Base-by-base conservation (phyloP, 2,888 invertebrate species). In the Brachylomia viminalis region DNA sequence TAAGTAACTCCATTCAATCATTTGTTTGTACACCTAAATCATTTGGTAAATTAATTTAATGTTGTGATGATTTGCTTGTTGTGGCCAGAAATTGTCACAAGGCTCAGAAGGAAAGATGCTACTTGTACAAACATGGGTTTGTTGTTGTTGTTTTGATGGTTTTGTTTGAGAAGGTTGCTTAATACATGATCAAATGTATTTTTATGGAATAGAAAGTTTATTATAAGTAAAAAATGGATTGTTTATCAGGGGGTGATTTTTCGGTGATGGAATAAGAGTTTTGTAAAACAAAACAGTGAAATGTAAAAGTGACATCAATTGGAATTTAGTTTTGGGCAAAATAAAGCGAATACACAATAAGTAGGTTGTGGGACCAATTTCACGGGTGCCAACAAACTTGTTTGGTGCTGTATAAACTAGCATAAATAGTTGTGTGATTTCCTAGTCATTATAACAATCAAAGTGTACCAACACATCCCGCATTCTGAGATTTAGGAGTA, bases 1-100 rank as follows among this genome's bases (percentile, higher is more conserved):
- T 98, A 96, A 97, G 97, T 96, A 65, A 59, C 27, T 59, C 4
- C 10, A 20, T 42, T 45, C 3, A 33, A 17, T 33, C 4, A 33
- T 33, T 33, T 33, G 5, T 33, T 47, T 45, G 2, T 72, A 56
- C 45, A 33, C 8, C 13, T n/a, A 70, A 38, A 38, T 68, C 11
- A 17, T 67, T 49, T 27, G 17, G 10, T 17, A n/a, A 30, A 23
- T 17, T 17, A 30, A 6, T 30, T 23, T 49, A 0, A 23, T 66
- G n/a, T n/a, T n/a, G n/a, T n/a, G n/a, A n/a, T n/a, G 23, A n/a
- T 13, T 72, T 54, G 20, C 15, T 33, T 54, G 10, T 17, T 70
- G 30, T 1, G 1, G 0, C 15, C 33, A 38, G 8, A 15, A n/a
- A 33, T 13, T 7, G 6, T 17, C n/a, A 10, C 6, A 56, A 27